phyloP scores from a whole-genome alignment of 2,888 invertebrate genomes.

The Caenorhabditis wallacei region DNA sequence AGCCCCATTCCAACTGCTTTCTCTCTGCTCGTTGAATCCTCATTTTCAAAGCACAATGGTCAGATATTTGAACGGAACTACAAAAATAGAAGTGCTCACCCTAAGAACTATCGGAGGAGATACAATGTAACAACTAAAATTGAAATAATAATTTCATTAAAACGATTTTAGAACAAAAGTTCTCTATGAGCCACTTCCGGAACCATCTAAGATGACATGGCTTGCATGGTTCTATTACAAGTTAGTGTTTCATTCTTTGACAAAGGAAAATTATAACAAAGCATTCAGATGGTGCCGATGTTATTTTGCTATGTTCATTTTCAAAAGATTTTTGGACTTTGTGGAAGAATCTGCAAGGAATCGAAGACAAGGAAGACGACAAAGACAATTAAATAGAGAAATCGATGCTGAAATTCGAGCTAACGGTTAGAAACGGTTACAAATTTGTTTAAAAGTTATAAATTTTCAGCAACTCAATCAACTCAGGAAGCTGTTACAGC shows the following conservation, averaged over 20 bases:
- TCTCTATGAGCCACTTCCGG: constrained; percentile 15
- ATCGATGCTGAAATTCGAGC: background rate
- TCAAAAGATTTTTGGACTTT: constrained; percentile 3
- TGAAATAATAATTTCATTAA: background rate
- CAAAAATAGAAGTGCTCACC: constrained; percentile 1
- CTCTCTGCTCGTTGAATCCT: constrained; percentile 21
- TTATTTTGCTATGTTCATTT: constrained; percentile 1
- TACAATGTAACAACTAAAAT: constrained; percentile 10
- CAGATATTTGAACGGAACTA: constrained; percentile 28
- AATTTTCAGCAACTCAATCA: background rate
- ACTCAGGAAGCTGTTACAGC: too few species aligned
- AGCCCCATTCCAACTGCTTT: constrained; percentile 26
- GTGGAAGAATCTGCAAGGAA: background rate
- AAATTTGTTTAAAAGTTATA: too few species aligned
- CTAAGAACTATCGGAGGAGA: constrained; percentile 33
- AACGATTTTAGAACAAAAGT: constrained; percentile 30
- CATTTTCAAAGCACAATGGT: constrained; percentile 42
- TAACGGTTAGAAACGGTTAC: background rate
- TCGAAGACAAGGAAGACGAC: background rate
- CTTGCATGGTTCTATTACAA: constrained; percentile 10
- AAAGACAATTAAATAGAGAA: background rate
- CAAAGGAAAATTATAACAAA: background rate
- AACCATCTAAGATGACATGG: constrained; percentile 7
- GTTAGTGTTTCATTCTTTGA: too few species aligned
- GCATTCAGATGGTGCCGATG: constrained; percentile 30